Evolutionary conservation across 2,888 invertebrate species (phyloP).

Genomic region (Spilosoma lubricipeda): DNA sequence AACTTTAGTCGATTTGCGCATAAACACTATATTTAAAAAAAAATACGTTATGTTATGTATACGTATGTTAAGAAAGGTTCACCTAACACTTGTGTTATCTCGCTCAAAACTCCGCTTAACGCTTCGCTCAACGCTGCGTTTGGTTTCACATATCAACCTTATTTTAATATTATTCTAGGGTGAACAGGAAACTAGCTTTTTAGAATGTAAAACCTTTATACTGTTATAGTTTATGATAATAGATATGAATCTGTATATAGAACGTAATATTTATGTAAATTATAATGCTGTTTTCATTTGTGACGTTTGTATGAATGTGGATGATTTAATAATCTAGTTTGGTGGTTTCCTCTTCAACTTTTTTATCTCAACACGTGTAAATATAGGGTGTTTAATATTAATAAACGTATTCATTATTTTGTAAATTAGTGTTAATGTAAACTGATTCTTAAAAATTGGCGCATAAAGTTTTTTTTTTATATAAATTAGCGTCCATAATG

Average conservation of each 20-base stretch:
- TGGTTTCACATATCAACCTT: background rate
- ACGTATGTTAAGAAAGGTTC: background rate
- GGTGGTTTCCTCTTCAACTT: slow-evolving; percentile 14
- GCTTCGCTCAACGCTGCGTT: slow-evolving; percentile 5
- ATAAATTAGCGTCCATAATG: too few relatives aligned
- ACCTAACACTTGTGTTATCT: background rate
- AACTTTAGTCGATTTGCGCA: too few relatives aligned
- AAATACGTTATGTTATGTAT: too few relatives aligned
- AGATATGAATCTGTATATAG: slow-evolving; percentile 43
- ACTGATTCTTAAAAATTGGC: background rate
- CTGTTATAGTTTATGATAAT: slow-evolving; percentile 34
- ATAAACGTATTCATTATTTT: background rate
- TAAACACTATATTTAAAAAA: background rate
- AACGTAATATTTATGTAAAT: slow-evolving; percentile 39
- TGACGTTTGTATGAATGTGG: slow-evolving; percentile 1
- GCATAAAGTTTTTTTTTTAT: background rate
- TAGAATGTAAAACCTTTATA: slow-evolving; percentile 34
- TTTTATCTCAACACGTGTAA: slow-evolving; percentile 5
- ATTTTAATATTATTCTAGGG: slow-evolving; percentile 18
- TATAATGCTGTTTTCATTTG: slow-evolving; percentile 33
- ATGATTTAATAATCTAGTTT: slow-evolving; percentile 23
- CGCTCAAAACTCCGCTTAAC: background rate
- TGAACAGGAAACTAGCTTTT: slow-evolving; percentile 36
- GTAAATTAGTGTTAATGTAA: background rate
- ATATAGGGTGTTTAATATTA: background rate